These are phyloP conservation scores for Oscheius sp. DNA, from an alignment of 2,888 invertebrate genomes.

Conservation along the genomic window DNA sequence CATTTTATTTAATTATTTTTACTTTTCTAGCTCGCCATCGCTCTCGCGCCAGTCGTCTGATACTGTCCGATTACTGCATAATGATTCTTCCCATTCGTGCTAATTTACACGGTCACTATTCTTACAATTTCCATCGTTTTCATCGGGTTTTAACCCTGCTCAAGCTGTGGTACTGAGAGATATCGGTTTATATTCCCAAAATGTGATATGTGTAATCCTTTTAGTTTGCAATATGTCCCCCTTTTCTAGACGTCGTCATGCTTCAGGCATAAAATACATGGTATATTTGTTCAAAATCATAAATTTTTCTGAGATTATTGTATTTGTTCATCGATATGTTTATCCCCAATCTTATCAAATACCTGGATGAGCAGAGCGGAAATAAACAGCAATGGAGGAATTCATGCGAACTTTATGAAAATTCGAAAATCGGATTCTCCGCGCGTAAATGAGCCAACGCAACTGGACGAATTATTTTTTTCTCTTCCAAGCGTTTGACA, in stretches of 20 bases:
- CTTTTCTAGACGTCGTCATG: not conserved
- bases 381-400: no score
- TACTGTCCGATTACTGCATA: conserved; percentile 47
- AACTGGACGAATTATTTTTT: no score
- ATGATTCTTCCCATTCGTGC: conserved; percentile 29
- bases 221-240: conserved; percentile 11
- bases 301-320: no score
- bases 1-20: not conserved
- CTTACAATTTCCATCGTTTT: conserved; percentile 1
- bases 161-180: conserved; percentile 21
- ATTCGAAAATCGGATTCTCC: no score
- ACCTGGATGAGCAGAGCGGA: no score
- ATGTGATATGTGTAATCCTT: conserved; percentile 18
- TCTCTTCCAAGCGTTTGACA: no score
- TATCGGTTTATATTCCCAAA: conserved; percentile 15
- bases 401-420: no score
- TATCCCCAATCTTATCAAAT: no score
- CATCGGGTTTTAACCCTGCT: conserved; percentile 19
- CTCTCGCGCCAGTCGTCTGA: conserved; percentile 56
- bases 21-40: conserved; percentile 17
- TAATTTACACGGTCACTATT: not conserved
- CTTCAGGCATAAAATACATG: not conserved
- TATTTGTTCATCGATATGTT: no score
- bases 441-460: no score
- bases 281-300: no score